Percentiles rank a stretch among this genome's conserved stretches.
phyloP scores from a whole-genome alignment of 2,797 vertebrate genomes.

The Lophius americanus region DNA sequence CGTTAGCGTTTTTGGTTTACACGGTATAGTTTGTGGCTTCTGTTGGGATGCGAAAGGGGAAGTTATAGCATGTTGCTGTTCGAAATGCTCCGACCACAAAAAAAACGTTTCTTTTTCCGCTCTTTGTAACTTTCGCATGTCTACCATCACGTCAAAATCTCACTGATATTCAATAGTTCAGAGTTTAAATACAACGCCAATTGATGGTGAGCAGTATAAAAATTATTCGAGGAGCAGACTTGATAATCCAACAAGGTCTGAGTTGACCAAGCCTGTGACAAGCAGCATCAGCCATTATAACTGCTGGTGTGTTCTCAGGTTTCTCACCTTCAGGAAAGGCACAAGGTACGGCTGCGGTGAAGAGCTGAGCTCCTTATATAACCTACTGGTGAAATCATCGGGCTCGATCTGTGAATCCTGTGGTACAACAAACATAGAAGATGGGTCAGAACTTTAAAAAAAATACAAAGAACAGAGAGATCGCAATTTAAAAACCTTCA shows the following conservation, averaged over 20 bases:
- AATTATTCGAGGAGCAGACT: not conserved
- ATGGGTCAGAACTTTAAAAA: not conserved
- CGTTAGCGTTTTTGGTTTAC: not conserved
- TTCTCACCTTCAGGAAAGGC: constrained; percentile 93
- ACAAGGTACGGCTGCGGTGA: constrained; percentile 95
- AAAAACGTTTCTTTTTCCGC: not conserved
- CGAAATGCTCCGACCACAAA: not conserved
- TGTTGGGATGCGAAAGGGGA: not conserved
- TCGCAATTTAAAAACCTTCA: not conserved
- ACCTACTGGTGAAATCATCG: constrained; percentile 91
- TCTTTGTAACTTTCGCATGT: not conserved
- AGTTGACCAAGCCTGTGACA: not conserved
- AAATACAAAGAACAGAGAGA: not conserved
- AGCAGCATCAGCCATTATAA: not conserved
- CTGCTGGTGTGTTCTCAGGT: not conserved
- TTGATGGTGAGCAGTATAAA: not conserved
- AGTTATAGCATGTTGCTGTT: not conserved
- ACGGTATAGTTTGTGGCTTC: not conserved
- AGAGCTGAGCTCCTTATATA: constrained; percentile 92
- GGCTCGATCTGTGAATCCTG: constrained; percentile 92
- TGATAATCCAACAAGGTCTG: not conserved
- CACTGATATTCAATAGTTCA: not conserved
- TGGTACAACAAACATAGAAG: constrained; percentile 11
- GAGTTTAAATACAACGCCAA: not conserved
- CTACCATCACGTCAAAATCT: not conserved